Evolutionary conservation across 2,113 vertebrate genomes (phyloP).

Genomic region (Archocentrus centrarchus): DNA sequence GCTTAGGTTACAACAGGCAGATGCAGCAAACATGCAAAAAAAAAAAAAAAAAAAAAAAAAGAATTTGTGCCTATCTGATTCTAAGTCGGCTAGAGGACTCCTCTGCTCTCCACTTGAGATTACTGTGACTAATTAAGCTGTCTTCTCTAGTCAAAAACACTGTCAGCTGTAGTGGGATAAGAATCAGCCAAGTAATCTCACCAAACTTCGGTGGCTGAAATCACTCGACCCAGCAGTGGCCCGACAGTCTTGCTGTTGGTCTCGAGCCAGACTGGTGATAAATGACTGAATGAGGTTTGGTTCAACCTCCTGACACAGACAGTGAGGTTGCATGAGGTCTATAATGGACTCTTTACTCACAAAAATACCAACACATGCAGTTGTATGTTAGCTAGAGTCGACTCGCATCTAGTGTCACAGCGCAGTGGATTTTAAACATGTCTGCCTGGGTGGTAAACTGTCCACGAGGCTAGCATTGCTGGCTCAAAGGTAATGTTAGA

Average conservation of each 20-base stretch:
- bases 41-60: slow-evolving; percentile 1
- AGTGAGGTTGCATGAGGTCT: neutral
- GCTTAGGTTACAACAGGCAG: neutral
- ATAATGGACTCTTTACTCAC: neutral
- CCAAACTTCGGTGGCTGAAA: slow-evolving; percentile 1
- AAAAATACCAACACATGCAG: neutral
- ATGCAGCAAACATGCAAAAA: neutral
- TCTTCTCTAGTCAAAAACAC: slow-evolving; percentile 30
- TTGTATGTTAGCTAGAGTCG: neutral
- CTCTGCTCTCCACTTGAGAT: slow-evolving; percentile 36
- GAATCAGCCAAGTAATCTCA: slow-evolving; percentile 46
- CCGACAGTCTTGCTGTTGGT: slow-evolving; percentile 2
- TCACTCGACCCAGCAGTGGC: slow-evolving; percentile 7
- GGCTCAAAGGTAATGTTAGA: neutral
- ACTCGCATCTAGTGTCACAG: neutral
- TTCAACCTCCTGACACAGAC: neutral
- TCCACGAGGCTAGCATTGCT: neutral
- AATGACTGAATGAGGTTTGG: neutral
- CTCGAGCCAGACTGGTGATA: neutral
- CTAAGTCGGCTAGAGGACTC: slow-evolving; percentile 12
- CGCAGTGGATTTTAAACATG: too few relatives aligned
- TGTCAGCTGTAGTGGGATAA: slow-evolving; percentile 33
- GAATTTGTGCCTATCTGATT: slow-evolving; percentile 22
- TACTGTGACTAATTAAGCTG: slow-evolving; percentile 57
- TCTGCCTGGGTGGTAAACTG: neutral